Evolutionary conservation across 2,888 invertebrate species (phyloP).

Genomic region (Ischnura elegans): DNA sequence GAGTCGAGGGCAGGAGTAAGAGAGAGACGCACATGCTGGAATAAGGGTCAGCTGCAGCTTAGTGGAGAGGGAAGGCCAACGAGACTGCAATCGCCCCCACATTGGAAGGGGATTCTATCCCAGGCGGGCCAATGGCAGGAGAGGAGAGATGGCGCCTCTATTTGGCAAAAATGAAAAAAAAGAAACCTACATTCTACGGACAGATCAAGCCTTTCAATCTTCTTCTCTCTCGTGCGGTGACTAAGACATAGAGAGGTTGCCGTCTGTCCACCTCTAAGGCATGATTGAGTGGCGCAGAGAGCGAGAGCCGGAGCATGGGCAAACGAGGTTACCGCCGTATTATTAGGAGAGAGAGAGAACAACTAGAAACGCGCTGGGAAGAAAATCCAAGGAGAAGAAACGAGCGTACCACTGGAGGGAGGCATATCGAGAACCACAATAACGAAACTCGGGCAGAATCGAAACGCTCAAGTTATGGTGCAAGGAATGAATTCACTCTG

Average conservation of each 20-base stretch:
- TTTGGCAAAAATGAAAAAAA: slow-evolving; percentile 6
- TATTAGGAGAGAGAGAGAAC: neutral
- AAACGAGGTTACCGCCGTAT: neutral
- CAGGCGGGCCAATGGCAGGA: neutral
- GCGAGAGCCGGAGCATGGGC: neutral
- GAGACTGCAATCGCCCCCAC: neutral
- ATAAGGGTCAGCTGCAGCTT: neutral
- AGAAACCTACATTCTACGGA: neutral
- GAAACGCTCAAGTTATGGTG: neutral
- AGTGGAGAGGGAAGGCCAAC: neutral
- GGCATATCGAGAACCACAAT: neutral
- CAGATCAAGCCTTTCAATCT: slow-evolving; percentile 1
- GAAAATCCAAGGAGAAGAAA: neutral
- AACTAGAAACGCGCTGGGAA: neutral
- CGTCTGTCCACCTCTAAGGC: neutral
- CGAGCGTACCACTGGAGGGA: neutral
- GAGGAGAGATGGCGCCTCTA: neutral
- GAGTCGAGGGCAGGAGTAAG: neutral
- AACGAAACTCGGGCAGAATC: neutral
- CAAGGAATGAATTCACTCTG: neutral
- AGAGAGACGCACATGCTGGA: no score
- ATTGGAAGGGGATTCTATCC: neutral
- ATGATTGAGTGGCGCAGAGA: neutral
- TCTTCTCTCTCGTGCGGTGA: neutral
- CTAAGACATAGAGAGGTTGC: neutral